A percentile compares a stretch with the other conserved stretches of the same genome.
Conservation (phyloP, 2,113 vertebrate genomes). For the Pristiophorus japonicus region DNA sequence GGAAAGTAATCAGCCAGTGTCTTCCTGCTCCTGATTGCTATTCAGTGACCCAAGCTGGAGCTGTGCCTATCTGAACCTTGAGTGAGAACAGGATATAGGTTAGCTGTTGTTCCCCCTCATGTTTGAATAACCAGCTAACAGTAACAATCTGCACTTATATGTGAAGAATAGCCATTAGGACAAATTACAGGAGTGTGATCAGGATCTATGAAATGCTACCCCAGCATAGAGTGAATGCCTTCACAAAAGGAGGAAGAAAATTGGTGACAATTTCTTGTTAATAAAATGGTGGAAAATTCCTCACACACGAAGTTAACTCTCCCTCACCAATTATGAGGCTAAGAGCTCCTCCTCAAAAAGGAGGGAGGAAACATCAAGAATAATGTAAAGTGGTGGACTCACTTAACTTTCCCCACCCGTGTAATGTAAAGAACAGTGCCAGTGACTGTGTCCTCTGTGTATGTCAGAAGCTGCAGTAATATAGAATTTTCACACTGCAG, state of each 20-base stretch:
- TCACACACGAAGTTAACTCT: background rate
- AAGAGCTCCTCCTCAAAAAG: background rate
- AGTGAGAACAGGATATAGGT: background rate
- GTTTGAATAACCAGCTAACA: background rate
- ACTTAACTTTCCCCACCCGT: no score
- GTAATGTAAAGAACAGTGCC: background rate
- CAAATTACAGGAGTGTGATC: background rate
- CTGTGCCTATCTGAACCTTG: background rate
- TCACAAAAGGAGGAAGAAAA: background rate
- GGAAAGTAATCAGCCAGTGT: background rate
- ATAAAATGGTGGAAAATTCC: background rate
- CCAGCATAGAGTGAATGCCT: background rate
- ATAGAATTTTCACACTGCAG: background rate
- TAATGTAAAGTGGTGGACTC: background rate
- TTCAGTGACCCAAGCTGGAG: background rate
- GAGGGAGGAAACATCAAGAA: background rate
- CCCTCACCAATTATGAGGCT: background rate
- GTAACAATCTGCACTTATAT: background rate
- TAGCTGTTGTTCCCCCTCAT: background rate
- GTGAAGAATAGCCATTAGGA: background rate
- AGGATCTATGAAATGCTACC: background rate
- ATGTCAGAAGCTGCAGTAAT: background rate
- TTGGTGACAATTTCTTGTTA: background rate
- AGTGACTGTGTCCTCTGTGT: background rate
- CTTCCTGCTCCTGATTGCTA: background rate